A percentile compares a stretch with the other conserved stretches of the same genome.
phyloP scores from a whole-genome alignment of 2,888 invertebrate species.

The Papilio demoleus region DNA sequence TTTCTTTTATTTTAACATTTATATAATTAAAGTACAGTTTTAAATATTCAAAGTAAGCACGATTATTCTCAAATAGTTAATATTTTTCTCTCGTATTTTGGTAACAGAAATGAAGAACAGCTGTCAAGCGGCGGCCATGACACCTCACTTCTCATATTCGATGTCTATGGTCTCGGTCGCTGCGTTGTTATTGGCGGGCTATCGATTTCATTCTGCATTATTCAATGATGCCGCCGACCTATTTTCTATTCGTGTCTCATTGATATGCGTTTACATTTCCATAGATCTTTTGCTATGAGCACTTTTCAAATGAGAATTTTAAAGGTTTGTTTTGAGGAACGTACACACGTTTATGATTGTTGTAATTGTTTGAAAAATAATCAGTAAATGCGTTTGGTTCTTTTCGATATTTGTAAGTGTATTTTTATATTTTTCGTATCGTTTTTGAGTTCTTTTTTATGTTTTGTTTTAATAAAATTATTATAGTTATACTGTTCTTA shows the following conservation, averaged over 20 bases:
- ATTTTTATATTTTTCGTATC: no score
- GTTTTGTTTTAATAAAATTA: background rate
- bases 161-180: background rate
- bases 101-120: no score
- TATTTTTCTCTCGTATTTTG: no score
- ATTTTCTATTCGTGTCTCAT: conserved; percentile 20
- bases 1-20: no score
- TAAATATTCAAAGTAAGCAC: no score
- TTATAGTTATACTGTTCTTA: background rate
- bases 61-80: no score
- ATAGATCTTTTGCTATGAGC: background rate
- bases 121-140: conserved; percentile 8
- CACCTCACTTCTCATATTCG: conserved; percentile 10
- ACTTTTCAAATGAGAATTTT: background rate
- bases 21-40: no score
- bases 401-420: no score
- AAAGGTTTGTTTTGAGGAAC: background rate
- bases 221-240: conserved; percentile 26
- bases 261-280: background rate
- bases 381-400: no score
- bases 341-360: background rate
- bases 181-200: conserved; percentile 12
- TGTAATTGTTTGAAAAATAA: background rate
- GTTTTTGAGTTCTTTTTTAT: no score
- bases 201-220: conserved; percentile 36